phyloP scores from a whole-genome alignment of 2,888 invertebrate genomes.

The Leucophenga maculata region DNA sequence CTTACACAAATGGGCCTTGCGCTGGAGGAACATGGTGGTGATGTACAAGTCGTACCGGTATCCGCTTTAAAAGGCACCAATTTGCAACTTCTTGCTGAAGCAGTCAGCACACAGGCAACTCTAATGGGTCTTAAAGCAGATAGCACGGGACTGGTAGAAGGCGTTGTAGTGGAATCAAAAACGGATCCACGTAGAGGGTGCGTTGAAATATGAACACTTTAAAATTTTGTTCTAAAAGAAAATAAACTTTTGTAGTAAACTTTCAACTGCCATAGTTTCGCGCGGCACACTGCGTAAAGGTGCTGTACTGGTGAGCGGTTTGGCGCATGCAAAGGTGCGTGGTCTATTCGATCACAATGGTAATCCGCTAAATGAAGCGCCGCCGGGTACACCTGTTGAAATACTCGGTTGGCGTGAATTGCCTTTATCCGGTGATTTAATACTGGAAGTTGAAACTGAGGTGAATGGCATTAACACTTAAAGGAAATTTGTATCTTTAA shows the following conservation, averaged over 20 bases:
- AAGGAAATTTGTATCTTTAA: slow-evolving; percentile 1
- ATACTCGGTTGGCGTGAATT: slow-evolving; percentile 93
- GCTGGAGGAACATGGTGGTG: slow-evolving; percentile 92
- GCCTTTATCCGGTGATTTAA: slow-evolving; percentile 90
- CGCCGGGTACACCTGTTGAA: slow-evolving; percentile 85
- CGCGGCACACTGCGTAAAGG: slow-evolving; percentile 88
- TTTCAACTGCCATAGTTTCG: slow-evolving; percentile 88
- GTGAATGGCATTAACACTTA: slow-evolving; percentile 67
- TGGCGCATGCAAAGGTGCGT: slow-evolving; percentile 87
- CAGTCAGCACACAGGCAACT: slow-evolving; percentile 87
- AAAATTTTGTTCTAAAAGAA: background rate
- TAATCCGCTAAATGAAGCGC: slow-evolving; percentile 77
- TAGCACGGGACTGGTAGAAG: slow-evolving; percentile 88
- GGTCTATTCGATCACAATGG: slow-evolving; percentile 86
- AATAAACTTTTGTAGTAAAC: slow-evolving; percentile 75
- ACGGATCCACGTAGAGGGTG: slow-evolving; percentile 80
- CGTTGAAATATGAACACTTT: slow-evolving; percentile 23
- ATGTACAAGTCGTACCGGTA: slow-evolving; percentile 90
- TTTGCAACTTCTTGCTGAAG: slow-evolving; percentile 85
- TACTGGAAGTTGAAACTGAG: slow-evolving; percentile 87
- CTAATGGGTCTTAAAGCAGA: slow-evolving; percentile 90
- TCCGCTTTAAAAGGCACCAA: slow-evolving; percentile 91
- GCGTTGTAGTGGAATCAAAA: slow-evolving; percentile 90
- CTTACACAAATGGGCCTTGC: slow-evolving; percentile 85
- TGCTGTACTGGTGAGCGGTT: slow-evolving; percentile 85